A percentile compares a stretch with the other conserved stretches of the same genome.
Evolutionary conservation across 2,888 invertebrate species (phyloP).

Genomic region (Automeris io): DNA sequence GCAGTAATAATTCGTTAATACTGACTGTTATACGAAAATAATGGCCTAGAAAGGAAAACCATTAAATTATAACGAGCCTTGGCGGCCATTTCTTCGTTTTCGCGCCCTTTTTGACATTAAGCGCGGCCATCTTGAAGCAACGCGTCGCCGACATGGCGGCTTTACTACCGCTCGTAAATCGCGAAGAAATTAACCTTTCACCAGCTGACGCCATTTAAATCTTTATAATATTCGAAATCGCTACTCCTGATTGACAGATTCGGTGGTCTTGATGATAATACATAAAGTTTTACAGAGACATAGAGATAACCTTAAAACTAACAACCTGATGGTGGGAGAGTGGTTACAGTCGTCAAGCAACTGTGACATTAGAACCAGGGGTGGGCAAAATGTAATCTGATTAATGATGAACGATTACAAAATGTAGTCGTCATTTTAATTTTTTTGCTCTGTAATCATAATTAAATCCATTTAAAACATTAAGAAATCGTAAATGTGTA

Average conservation of each 20-base stretch:
- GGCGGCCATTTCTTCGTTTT: constrained; percentile 32
- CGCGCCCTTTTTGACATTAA: constrained; percentile 47
- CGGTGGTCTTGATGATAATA: too few species aligned
- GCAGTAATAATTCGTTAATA: not conserved
- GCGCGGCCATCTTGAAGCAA: constrained; percentile 47
- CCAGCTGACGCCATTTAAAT: constrained; percentile 64
- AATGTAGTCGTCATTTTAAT: too few species aligned
- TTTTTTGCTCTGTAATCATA: too few species aligned
- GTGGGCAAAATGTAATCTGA: too few species aligned
- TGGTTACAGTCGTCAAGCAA: too few species aligned
- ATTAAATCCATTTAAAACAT: too few species aligned
- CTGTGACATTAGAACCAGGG: too few species aligned
- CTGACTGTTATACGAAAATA: constrained; percentile 23
- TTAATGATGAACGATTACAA: too few species aligned
- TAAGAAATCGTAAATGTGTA: too few species aligned
- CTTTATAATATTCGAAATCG: constrained; percentile 55
- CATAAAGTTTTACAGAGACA: too few species aligned
- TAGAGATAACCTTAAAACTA: too few species aligned
- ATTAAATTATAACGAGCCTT: constrained; percentile 41
- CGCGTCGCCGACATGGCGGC: constrained; percentile 51
- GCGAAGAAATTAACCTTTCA: constrained; percentile 68
- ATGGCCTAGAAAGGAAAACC: constrained; percentile 33
- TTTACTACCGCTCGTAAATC: constrained; percentile 57
- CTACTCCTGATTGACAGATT: constrained; percentile 17
- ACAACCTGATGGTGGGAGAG: too few species aligned